phyloP scores from a whole-genome alignment of 2,888 invertebrate genomes.

The Morpho achilles region DNA sequence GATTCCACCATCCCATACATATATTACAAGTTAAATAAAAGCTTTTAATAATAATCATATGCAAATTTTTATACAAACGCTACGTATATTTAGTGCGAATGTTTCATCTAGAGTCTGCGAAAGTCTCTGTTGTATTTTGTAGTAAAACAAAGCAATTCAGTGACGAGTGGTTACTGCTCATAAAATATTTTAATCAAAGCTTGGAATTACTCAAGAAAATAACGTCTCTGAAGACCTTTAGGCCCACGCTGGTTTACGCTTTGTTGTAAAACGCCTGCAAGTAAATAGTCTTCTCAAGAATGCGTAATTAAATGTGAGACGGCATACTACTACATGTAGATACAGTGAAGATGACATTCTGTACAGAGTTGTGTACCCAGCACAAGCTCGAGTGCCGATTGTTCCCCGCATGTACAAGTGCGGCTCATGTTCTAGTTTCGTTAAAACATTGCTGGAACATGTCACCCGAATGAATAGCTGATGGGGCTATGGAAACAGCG shows the following conservation, averaged over 20 bases:
- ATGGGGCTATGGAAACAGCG: too few species aligned
- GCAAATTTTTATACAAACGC: background rate
- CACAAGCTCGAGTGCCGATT: too few species aligned
- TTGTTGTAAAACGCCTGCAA: constrained; percentile 1
- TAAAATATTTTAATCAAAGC: constrained; percentile 35
- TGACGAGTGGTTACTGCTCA: constrained; percentile 26
- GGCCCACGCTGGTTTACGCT: background rate
- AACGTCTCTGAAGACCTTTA: constrained; percentile 9
- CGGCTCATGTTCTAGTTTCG: too few species aligned
- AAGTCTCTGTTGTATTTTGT: constrained; percentile 2
- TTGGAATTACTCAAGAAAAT: constrained; percentile 27
- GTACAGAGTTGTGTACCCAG: too few species aligned
- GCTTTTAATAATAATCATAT: background rate
- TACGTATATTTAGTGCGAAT: constrained; percentile 1
- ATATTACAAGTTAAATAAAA: too few species aligned
- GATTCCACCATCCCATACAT: too few species aligned
- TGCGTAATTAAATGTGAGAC: background rate
- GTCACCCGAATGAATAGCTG: too few species aligned
- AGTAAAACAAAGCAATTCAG: constrained; percentile 25
- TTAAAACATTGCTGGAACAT: too few species aligned
- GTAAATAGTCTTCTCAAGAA: background rate
- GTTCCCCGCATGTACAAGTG: too few species aligned
- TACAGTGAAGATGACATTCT: too few species aligned
- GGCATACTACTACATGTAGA: background rate
- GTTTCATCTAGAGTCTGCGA: background rate